Evolutionary conservation across 2,797 vertebrate species (phyloP).

Genomic region (Sebastes trivittatus): DNA sequence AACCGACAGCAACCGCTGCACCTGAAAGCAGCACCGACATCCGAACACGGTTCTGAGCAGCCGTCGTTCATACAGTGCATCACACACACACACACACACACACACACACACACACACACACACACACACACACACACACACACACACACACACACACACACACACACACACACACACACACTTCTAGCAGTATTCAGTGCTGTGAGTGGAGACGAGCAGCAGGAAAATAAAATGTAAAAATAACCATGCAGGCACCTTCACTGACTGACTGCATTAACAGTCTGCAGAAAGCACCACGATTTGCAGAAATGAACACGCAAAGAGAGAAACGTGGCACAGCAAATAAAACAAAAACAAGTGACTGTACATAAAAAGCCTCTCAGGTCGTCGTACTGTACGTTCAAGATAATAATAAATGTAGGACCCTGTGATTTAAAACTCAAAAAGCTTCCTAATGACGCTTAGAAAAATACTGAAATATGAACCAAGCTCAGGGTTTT

Average conservation of each 20-base stretch:
- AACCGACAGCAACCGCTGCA: conserved; percentile 35
- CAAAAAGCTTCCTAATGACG: conserved; percentile 13
- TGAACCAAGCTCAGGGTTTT: conserved; percentile 34
- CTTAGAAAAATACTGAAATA: conserved; percentile 59
- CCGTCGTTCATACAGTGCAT: conserved; percentile 41
- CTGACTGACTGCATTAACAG: conserved; percentile 42
- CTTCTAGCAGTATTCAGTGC: conserved; percentile 44
- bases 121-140: conserved; percentile 12
- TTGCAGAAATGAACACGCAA: conserved; percentile 39
- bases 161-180: conserved; percentile 2
- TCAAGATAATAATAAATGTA: conserved; percentile 51
- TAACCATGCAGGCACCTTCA: conserved; percentile 50
- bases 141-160: not conserved
- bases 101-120: conserved; percentile 16
- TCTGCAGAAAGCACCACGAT: conserved; percentile 64
- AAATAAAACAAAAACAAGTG: conserved; percentile 5
- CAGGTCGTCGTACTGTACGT: conserved; percentile 9
- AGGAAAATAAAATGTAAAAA: not conserved
- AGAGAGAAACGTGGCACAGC: conserved; percentile 58
- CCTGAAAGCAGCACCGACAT: conserved; percentile 51
- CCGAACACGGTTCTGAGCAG: conserved; percentile 39
- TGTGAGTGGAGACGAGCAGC: conserved; percentile 56
- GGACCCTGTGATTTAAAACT: conserved; percentile 42
- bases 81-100: not conserved
- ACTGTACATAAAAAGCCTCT: conserved; percentile 31